Evolutionary conservation across 2,888 invertebrate species (phyloP), one percentile per base, ranked within the genome.

Genomic region (Heliconius cydno): DNA sequence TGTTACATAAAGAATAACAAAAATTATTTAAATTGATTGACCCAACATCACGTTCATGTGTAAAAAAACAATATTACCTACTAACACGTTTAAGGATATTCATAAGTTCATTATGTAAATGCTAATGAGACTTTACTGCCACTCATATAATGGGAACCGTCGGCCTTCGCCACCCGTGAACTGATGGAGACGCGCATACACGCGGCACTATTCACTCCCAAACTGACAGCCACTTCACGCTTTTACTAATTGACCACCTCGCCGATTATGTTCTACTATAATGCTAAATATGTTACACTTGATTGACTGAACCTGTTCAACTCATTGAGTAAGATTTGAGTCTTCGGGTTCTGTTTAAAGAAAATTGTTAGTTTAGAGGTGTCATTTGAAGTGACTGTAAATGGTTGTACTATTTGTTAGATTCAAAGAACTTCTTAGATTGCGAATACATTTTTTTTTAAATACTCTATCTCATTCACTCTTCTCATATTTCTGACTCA

Each of bases 181-280:
- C 88, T 85, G 85, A 79, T 78, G 79, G 57, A 82, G 85, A 84
- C 87, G 81, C 83, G 82, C 83, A 84, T 83, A 83, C 80, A 78
- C 82, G 79, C 73, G 79, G 80, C 85, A 91, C 87, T 91, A 92
- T 87, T 87, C 87, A 85, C 89, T 90, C 92, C 92, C 90, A 90
- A 92, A 92, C 89, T 92, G 94, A 92, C 93, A 92, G 88, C 88
- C 88, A 86, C 89, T 94, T 92, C 91, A 94, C 92, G 93, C 92
- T 93, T 92, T 92, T 92, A 91, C 92, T 91, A 92, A 92, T 91
- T 92, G 93, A 90, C 93, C 94, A 93, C 93, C 93, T 92, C 90
- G 86, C 86, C 87, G 90, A 90, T 89, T 88, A 89, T 90, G 87
- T 88, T 89, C 90, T 87, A 90, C 85, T 87, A 84, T 88, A 85